Percentiles rank a stretch among this genome's conserved stretches.
Evolutionary conservation across 2,888 invertebrate species (phyloP).

Genomic region (Augiades crinisus): DNA sequence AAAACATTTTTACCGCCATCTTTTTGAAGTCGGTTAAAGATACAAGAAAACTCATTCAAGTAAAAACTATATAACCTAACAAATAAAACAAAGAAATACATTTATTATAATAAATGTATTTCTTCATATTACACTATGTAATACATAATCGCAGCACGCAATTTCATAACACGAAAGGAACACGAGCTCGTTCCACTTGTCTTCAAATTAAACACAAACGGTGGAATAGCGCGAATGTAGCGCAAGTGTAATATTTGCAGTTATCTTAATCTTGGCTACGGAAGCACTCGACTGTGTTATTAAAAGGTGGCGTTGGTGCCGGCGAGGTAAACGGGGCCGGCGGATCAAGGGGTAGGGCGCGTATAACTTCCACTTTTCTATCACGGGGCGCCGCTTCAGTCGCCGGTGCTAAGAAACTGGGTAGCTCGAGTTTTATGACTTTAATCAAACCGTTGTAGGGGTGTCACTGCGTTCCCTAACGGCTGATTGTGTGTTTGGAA

Average conservation of each 20-base stretch:
- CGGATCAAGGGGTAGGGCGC: slow-evolving; percentile 53
- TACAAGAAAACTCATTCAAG: no score
- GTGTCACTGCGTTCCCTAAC: slow-evolving; percentile 63
- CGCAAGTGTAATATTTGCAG: slow-evolving; percentile 60
- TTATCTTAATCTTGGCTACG: slow-evolving; percentile 64
- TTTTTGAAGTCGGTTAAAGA: no score
- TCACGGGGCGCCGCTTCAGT: slow-evolving; percentile 37
- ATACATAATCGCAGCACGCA: no score
- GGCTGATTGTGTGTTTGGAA: slow-evolving; percentile 62
- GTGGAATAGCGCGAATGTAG: slow-evolving; percentile 32
- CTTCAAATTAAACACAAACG: slow-evolving; percentile 1
- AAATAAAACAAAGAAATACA: no score
- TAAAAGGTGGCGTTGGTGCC: slow-evolving; percentile 61
- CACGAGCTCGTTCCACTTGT: not conserved
- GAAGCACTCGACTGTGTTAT: slow-evolving; percentile 75
- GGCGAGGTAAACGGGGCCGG: slow-evolving; percentile 46
- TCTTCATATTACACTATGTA: no score
- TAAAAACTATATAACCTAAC: no score
- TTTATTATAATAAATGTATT: no score
- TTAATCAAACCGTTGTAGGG: slow-evolving; percentile 75
- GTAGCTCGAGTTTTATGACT: slow-evolving; percentile 69
- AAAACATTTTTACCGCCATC: no score
- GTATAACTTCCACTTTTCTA: slow-evolving; percentile 59
- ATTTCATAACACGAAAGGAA: no score
- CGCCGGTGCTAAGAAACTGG: slow-evolving; percentile 35